Base-by-base conservation (phyloP, 2,113 vertebrate genomes). In the Setophaga petechia region DNA sequence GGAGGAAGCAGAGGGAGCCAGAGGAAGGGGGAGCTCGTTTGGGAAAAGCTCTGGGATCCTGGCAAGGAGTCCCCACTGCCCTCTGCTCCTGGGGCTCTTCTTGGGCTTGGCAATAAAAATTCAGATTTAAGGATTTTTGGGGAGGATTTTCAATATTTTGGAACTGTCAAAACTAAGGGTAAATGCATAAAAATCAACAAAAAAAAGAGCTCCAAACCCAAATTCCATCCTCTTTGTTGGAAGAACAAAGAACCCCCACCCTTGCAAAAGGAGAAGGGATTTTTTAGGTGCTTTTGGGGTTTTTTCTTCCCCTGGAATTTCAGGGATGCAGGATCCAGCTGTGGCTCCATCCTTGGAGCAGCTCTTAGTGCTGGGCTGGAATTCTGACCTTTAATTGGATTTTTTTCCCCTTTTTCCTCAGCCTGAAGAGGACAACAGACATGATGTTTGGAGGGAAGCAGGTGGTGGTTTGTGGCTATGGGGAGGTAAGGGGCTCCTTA, bases 361-460 rank as follows among this genome's bases (percentile, higher is more conserved):
- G 51, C 12, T 41, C 61, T 6, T 2, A 3, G 10, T 19, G 44
- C 73, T 22, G 43, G 12, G 21, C 12, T 31, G 17, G 11, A 54
- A 76, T 66, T 67, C 15, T 39, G 20, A 12, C 16, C 24, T 15
- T 57, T 43, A 18, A 31, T 17, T 49, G 10, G 28, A 21, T 3
- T 37, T 46, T n/a, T 46, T 61, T 25, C 1, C 5, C 5, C 33
- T 46, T 30, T 69, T 28, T 39, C 71, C 68, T 24, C 91, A 99
- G 99, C 75, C 97, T 99, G 61, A 99, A 99, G 97, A 99, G 99
- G 88, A 99, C 99, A 44, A 99, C 99, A 9, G 99, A 99, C 87
- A 99, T 99, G 98, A 99, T 99, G 99, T 99, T 99, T 57, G 99
- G 99, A 83, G 99, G 99, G 54, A 99, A 99, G 94, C 99, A 99